A percentile compares a stretch with the other conserved stretches of the same genome.
These are phyloP conservation scores for Zoanthus sansibaricus DNA, from an alignment of 92 coral and sea anemone species.

Conservation along the genomic window DNA sequence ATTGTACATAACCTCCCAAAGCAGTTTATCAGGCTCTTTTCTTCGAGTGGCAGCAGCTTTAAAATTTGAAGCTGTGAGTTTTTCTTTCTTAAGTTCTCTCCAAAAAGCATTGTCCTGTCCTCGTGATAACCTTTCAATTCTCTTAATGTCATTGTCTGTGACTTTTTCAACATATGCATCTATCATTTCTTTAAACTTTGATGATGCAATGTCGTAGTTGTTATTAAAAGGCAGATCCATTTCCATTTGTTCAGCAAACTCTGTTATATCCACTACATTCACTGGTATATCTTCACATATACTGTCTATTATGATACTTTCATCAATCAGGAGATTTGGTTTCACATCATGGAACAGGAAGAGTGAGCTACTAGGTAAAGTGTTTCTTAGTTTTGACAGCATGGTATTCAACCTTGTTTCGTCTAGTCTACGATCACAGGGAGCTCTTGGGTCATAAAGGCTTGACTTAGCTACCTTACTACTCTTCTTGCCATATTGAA, in stretches of 20 bases:
- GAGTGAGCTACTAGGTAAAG: constrained; percentile 5
- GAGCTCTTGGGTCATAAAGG: constrained; percentile 68
- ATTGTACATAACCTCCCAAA: constrained; percentile 57
- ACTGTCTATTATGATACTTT: constrained; percentile 33
- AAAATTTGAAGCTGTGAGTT: constrained; percentile 66
- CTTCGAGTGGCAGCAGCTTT: constrained; percentile 48
- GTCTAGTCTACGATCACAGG: constrained; percentile 50
- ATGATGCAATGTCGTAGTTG: constrained; percentile 9
- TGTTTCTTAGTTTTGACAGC: constrained; percentile 29
- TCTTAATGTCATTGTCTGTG: constrained; percentile 41
- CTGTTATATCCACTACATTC: constrained; percentile 55
- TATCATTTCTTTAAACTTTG: constrained; percentile 1
- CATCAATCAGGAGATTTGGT: constrained; percentile 19
- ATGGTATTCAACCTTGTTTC: constrained; percentile 18
- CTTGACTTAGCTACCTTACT: constrained; percentile 47
- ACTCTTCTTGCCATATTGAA: constrained; percentile 55
- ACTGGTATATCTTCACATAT: constrained; percentile 61
- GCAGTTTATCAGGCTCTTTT: constrained; percentile 62
- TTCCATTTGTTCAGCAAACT: constrained; percentile 16
- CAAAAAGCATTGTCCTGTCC: constrained; percentile 60
- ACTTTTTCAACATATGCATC: constrained; percentile 12
- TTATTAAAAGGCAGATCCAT: constrained; percentile 5
- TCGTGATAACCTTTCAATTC: constrained; percentile 54
- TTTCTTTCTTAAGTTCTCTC: constrained; percentile 45
- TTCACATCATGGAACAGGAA: constrained; percentile 21